phyloP scores from a whole-genome alignment of 2,888 invertebrate genomes.

The Abscondita cerata region DNA sequence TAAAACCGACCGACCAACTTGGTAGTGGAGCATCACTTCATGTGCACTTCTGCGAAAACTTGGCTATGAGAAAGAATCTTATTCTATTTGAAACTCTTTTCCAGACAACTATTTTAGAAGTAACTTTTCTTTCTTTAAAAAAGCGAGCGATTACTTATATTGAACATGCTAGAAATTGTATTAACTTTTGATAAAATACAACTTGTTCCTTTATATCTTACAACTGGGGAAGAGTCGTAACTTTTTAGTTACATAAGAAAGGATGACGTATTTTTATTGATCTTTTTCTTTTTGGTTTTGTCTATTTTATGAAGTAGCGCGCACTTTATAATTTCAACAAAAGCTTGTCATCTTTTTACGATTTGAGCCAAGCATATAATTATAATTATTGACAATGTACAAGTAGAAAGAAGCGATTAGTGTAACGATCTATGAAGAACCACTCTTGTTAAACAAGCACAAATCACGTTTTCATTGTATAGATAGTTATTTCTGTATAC shows the following conservation, averaged over 20 bases:
- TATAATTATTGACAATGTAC: no score
- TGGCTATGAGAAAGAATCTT: slow-evolving; percentile 14
- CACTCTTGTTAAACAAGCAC: no score
- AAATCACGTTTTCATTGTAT: no score
- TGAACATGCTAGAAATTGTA: slow-evolving; percentile 20
- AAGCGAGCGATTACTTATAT: slow-evolving; percentile 17
- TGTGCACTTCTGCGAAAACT: slow-evolving; percentile 46
- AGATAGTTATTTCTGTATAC: no score
- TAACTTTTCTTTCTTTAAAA: slow-evolving; percentile 15
- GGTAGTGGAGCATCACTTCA: slow-evolving; percentile 47
- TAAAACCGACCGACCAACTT: slow-evolving; percentile 50
- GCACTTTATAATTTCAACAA: no score
- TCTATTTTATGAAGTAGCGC: no score
- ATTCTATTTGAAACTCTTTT: slow-evolving; percentile 17
- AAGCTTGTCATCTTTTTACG: no score
- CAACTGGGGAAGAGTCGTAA: slow-evolving; percentile 9
- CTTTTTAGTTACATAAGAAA: slow-evolving; percentile 15
- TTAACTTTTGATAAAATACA: slow-evolving; percentile 26
- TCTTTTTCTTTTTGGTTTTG: no score
- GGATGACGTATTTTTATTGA: not conserved
- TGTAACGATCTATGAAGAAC: no score
- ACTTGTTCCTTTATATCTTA: slow-evolving; percentile 21
- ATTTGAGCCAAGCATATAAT: no score
- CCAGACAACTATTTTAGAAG: slow-evolving; percentile 13
- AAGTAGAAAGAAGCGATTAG: no score